A percentile compares a stretch with the other conserved stretches of the same genome.
Conservation (phyloP, 2,113 vertebrate genomes). For the Pogonocichla stellata region DNA sequence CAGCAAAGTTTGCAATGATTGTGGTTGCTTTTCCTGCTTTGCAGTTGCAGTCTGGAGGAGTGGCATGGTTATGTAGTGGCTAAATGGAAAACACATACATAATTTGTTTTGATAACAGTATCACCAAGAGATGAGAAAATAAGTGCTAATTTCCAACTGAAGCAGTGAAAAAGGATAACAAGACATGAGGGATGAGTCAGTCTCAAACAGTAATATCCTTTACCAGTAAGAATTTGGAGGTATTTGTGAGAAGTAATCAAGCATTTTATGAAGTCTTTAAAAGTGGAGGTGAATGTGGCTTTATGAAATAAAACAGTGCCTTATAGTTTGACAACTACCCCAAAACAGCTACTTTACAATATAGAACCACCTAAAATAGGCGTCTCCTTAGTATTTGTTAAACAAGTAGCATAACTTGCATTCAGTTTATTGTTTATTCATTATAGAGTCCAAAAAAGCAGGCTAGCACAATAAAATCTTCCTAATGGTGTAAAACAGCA, state of each 20-base stretch:
- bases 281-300: neutral
- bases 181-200: neutral
- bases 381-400: neutral
- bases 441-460: neutral
- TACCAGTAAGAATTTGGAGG: neutral
- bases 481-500: neutral
- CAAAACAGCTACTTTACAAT: neutral
- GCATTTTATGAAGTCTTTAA: neutral
- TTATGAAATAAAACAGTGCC: neutral
- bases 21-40: neutral
- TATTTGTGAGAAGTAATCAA: neutral
- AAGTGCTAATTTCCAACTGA: neutral
- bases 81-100: neutral
- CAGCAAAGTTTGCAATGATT: too few relatives aligned
- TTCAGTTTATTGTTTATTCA: neutral
- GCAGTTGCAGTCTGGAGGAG: neutral
- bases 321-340: neutral
- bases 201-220: neutral
- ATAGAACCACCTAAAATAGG: neutral
- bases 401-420: neutral
- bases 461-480: neutral
- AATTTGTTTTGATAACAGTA: neutral
- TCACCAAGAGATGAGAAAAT: neutral
- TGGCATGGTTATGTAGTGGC: neutral
- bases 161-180: neutral